Evolutionary conservation across 2,113 vertebrate genomes (phyloP), one percentile per base, ranked within the genome.

Genomic region (Bufo bufo): DNA sequence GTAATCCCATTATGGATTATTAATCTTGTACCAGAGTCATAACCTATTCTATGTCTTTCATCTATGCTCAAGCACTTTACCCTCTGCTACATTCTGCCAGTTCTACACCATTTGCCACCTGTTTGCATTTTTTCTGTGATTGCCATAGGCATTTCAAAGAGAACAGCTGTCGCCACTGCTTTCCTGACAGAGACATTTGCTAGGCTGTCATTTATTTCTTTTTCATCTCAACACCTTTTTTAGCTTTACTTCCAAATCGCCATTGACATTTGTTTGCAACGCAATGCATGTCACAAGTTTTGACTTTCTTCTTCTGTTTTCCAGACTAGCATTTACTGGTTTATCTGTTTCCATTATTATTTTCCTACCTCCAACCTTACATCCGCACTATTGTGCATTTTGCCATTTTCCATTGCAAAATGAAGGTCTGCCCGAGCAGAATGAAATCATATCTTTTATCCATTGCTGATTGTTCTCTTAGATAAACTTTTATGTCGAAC

Each of bases 161-260:
- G 58, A 88, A 83, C 87, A 88, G 13, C 87, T 88, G 87, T 61
- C 82, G 80, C 58, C 71, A 77, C 56, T 83, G 50, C 33, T 61
- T 82, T 61, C 7, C 8, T 65, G 80, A 83, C 56, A 74, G 80
- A 77, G 56, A 83, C 56, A 75, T 83, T 77, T 88, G 54, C 47
- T 12, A 0, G 33, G 19, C 58, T 77, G 71, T 85, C 72, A 77
- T 85, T 58, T 59, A 75, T 77, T 77, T 47, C 49, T 72, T 74
- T 72, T 72, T 71, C 82, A 56, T 56, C 49, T 75, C 16, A 71
- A 75, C 14, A 74, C 69, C 65, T 69, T 63, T 78, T 66, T 86
- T 50, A 52, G 4, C 45, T 54, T 14, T 66, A 8, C 43, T 12
- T 78, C 66, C 47, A 78, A 78, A 54, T 78, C 78, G 59, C 50